Evolutionary conservation across 2,888 invertebrate genomes (phyloP), one percentile per base, ranked within the genome.

Genomic region (Polydrusus pterygomalis): DNA sequence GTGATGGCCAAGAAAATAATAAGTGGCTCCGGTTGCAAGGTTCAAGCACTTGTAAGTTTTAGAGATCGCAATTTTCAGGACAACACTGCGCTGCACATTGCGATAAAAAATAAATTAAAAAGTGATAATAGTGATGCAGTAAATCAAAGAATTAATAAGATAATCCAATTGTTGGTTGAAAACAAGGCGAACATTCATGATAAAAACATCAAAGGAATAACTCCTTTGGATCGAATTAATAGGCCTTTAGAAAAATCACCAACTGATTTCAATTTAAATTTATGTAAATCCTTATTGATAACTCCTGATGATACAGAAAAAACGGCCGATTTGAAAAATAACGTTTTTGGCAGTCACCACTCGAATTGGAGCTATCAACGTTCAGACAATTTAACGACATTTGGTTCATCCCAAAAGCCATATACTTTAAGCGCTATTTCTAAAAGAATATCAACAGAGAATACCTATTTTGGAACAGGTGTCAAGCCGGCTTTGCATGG

Each of bases 401-500:
- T 7, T 43, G 40, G 9, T 43, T 10, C 10, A 43, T 43, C n/a
- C 43, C 43, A 43, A 13, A 43, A 43, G 1, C 9, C 2, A 10
- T 3, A 1, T 8, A 13, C 17, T 0, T 51, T 51, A 3, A 20
- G 20, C 11, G 20, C 1, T 11, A 51, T 18, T 0, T 9, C 51
- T 20, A 51, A 51, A 51, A n/a, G n/a, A n/a, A 51, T 11, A 51
- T 51, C 17, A 10, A 51, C 6, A 11, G 17, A 51, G 15, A 45
- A 49, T 73, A 34, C 34, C 34, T 34, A 9, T 47, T 1, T 47
- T 65, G 45, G 51, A 6, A 47, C 60, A 17, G 77, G 77, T 10
- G n/a, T 74, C 38, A 77, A 73, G 47, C 43, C 34, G 18, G 49
- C 60, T 7, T 51, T 77, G 34, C 73, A 63, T 20, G 69, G 68